A percentile compares a stretch with the other conserved stretches of the same genome.
These are phyloP conservation scores for Sebastes jordani DNA, from an alignment of 2,797 vertebrate genomes.

Conservation along the genomic window DNA sequence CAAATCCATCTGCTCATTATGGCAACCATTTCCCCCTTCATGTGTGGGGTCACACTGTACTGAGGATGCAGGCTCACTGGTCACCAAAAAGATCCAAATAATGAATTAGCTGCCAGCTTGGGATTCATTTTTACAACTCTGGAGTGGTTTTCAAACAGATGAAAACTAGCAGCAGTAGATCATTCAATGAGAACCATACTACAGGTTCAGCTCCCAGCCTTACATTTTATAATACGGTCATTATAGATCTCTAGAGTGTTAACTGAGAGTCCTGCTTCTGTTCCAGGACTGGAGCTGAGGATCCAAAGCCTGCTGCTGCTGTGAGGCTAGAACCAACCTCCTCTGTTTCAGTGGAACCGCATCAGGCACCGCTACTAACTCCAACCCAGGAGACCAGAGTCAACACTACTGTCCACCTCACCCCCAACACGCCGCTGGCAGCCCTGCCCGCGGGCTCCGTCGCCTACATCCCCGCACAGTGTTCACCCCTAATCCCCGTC, in stretches of 20 bases:
- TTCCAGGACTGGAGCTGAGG: conserved; percentile 75
- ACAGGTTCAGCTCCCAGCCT: neutral
- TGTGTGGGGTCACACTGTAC: neutral
- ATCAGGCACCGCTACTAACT: conserved; percentile 39
- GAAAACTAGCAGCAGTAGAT: neutral
- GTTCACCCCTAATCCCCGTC: conserved; percentile 84
- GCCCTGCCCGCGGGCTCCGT: conserved; percentile 57
- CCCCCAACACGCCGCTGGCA: conserved; percentile 52
- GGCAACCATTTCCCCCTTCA: neutral
- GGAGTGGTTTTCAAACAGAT: neutral
- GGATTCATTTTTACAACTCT: neutral
- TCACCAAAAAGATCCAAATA: too few relatives aligned
- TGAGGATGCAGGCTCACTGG: too few relatives aligned
- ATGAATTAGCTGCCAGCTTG: neutral
- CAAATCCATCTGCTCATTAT: neutral
- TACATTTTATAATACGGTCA: neutral
- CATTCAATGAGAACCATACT: neutral
- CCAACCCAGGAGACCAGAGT: conserved; percentile 55
- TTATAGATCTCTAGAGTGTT: neutral
- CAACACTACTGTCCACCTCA: conserved; percentile 39
- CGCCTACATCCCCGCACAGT: conserved; percentile 72
- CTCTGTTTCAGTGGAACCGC: conserved; percentile 8
- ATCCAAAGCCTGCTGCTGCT: conserved; percentile 48
- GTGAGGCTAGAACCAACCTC: conserved; percentile 25
- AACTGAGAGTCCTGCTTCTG: neutral